Evolutionary conservation across 2,888 invertebrate species (phyloP).

Genomic region (Limnephilus marmoratus): DNA sequence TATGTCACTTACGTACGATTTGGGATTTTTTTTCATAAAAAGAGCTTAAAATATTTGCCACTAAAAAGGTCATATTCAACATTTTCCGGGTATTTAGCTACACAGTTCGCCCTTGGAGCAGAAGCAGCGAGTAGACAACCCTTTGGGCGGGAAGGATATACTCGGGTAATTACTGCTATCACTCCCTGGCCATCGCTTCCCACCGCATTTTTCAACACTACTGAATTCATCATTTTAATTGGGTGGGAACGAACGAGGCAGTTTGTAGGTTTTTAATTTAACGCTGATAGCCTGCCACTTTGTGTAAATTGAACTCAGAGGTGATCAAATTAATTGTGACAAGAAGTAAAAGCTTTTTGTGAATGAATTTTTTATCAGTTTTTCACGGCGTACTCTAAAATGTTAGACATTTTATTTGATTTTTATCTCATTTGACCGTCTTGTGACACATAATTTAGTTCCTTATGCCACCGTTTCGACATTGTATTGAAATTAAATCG

Average conservation of each 20-base stretch:
- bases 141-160: conserved; percentile 32
- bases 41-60: neutral
- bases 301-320: conserved; percentile 10
- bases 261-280: conserved; percentile 6
- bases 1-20: neutral
- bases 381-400: neutral
- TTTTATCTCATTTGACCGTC: neutral
- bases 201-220: conserved; percentile 14
- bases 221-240: conserved; percentile 29
- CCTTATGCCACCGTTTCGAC: neutral
- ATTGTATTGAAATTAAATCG: neutral
- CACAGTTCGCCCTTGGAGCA: neutral
- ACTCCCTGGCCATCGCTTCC: conserved; percentile 37
- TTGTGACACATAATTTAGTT: neutral
- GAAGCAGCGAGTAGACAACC: conserved; percentile 5
- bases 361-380: neutral
- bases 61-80: neutral
- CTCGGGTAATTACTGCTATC: conserved; percentile 47
- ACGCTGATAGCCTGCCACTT: neutral
- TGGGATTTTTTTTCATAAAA: neutral
- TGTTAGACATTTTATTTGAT: neutral
- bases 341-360: neutral
- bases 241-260: conserved; percentile 18
- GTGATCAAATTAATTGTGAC: neutral
- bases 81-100: neutral